A percentile compares a stretch with the other conserved stretches of the same genome.
phyloP scores from a whole-genome alignment of 2,888 invertebrate genomes.

The Drosophila merina region DNA sequence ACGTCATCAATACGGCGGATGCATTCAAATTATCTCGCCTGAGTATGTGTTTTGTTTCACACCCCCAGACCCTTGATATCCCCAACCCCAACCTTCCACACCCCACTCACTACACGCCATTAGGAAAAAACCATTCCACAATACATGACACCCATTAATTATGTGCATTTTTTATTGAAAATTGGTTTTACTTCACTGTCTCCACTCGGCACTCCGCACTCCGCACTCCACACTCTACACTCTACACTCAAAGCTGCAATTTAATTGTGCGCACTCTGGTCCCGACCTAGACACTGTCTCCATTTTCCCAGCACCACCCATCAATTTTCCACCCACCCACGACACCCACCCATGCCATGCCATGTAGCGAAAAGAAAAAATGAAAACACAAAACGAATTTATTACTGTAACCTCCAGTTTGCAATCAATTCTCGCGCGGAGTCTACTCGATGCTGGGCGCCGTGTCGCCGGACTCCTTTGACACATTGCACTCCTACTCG shows the following conservation, averaged over 20 bases:
- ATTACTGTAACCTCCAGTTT: conserved; percentile 87
- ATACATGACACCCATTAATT: conserved; percentile 62
- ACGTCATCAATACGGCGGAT: conserved; percentile 96
- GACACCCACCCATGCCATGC: neutral
- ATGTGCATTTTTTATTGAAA: conserved; percentile 76
- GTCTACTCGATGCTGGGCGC: conserved; percentile 96
- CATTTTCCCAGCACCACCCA: conserved; percentile 10
- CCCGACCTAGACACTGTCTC: conserved; percentile 65
- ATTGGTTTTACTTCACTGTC: conserved; percentile 49
- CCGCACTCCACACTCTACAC: conserved; percentile 17
- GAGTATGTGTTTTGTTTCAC: conserved; percentile 87
- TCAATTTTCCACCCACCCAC: conserved; percentile 3
- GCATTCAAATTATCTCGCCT: conserved; percentile 96
- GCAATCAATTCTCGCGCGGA: conserved; percentile 94
- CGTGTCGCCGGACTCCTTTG: conserved; percentile 95
- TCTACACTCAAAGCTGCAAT: conserved; percentile 38
- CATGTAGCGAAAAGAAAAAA: conserved; percentile 13
- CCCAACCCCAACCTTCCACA: too few relatives aligned
- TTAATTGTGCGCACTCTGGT: conserved; percentile 71
- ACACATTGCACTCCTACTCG: conserved; percentile 96
- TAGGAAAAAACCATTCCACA: conserved; percentile 14
- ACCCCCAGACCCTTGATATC: neutral
- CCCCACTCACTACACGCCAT: neutral
- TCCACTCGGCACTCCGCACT: conserved; percentile 11
- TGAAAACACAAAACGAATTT: conserved; percentile 57